Percentiles rank a stretch among this genome's conserved stretches.
phyloP scores from a whole-genome alignment of 2,888 invertebrate genomes.

The Autographa pulchrina region DNA sequence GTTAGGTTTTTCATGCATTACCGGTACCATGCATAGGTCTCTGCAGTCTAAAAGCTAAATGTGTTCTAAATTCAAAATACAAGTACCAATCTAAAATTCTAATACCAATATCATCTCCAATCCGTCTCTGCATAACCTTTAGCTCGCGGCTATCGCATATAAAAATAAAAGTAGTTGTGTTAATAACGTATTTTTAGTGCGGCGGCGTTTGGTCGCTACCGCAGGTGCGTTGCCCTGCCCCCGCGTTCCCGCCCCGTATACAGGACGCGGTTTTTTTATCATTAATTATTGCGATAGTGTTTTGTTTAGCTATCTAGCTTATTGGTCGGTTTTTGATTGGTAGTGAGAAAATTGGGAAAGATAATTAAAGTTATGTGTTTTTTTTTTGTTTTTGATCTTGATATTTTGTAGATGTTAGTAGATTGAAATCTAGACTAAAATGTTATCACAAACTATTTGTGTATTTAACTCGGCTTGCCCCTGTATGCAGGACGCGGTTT shows the following conservation, averaged over 20 bases:
- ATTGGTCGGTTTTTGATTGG: constrained; percentile 48
- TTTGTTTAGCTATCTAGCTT: constrained; percentile 46
- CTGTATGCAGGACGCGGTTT: no score
- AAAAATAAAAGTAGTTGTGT: constrained; percentile 87
- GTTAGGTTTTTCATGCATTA: no score
- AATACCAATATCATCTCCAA: constrained; percentile 23
- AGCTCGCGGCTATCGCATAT: constrained; percentile 85
- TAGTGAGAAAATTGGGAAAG: constrained; percentile 33
- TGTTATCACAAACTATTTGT: no score
- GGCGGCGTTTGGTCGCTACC: constrained; percentile 75
- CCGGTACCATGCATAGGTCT: no score
- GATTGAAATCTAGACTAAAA: no score
- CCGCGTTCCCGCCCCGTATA: constrained; percentile 63
- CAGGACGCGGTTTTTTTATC: constrained; percentile 49
- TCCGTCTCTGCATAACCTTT: constrained; percentile 85
- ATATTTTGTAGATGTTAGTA: no score
- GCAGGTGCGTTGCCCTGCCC: constrained; percentile 76
- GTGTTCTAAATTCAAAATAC: not conserved
- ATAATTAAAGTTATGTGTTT: constrained; percentile 43
- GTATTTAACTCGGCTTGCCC: no score
- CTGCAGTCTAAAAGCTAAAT: no score
- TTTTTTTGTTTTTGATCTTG: constrained; percentile 27
- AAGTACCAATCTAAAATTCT: constrained; percentile 21
- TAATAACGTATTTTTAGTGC: constrained; percentile 86
- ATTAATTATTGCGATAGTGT: constrained; percentile 57